phyloP scores from a whole-genome alignment of 1,140 invertebrate genomes.

The Callitettix versicolor region DNA sequence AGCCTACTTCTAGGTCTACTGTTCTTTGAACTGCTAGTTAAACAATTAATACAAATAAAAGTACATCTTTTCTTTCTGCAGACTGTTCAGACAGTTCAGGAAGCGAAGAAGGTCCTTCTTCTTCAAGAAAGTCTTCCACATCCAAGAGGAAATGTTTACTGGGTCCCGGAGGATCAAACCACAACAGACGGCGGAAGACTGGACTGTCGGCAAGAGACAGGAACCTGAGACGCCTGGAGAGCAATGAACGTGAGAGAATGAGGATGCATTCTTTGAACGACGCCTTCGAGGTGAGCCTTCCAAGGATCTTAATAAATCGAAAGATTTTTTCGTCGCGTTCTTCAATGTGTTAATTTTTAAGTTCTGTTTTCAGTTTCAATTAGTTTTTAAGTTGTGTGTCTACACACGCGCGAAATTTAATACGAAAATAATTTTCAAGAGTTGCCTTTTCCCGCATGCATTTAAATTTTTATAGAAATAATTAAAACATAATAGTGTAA shows the following conservation, averaged over 20 bases:
- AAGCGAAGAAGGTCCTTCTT: conserved; percentile 4
- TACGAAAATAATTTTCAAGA: too few relatives aligned
- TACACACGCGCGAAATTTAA: too few relatives aligned
- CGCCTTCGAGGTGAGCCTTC: conserved; percentile 63
- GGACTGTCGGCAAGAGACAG: conserved; percentile 65
- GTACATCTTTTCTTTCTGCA: conserved; percentile 3
- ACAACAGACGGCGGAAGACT: conserved; percentile 38
- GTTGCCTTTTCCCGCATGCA: too few relatives aligned
- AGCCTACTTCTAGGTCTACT: too few relatives aligned
- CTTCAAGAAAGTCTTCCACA: not conserved
- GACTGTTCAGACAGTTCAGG: conserved; percentile 18
- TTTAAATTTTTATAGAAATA: not conserved
- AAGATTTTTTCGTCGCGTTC: not conserved
- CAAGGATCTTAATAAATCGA: not conserved
- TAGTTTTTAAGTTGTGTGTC: too few relatives aligned
- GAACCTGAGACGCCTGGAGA: conserved; percentile 75
- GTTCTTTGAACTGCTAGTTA: too few relatives aligned
- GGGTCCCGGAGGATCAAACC: not conserved
- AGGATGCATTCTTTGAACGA: conserved; percentile 88
- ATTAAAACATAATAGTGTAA: too few relatives aligned
- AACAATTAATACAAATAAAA: too few relatives aligned
- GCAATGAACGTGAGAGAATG: conserved; percentile 83
- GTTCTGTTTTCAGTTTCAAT: too few relatives aligned
- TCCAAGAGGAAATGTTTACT: conserved; percentile 7
- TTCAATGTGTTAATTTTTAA: not conserved